Conservation (phyloP, 2,113 vertebrate genomes). For the Spermophilus dauricus region DNA sequence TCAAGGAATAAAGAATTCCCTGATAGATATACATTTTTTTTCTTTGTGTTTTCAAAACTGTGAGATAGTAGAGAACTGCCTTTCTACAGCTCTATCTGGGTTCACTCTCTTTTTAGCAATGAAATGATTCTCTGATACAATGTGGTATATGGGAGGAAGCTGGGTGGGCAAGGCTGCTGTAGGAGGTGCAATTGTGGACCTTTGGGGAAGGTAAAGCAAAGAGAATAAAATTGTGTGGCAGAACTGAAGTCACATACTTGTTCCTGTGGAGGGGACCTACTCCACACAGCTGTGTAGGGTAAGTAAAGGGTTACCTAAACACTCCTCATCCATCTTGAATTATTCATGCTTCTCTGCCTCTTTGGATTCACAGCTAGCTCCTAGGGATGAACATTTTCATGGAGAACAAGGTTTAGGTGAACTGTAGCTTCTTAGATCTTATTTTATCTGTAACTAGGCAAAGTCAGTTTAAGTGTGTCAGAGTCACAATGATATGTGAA, state of each 20-base stretch:
- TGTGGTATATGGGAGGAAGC: neutral
- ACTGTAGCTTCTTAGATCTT: neutral
- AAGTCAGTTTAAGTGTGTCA: neutral
- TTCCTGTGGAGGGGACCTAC: neutral
- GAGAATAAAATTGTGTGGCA: neutral
- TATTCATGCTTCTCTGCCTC: slow-evolving; percentile 8
- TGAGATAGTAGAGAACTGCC: neutral
- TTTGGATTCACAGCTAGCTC: neutral
- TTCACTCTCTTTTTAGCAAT: neutral
- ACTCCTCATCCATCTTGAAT: slow-evolving; percentile 7
- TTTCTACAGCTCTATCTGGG: neutral
- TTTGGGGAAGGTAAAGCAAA: neutral
- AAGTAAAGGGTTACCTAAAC: slow-evolving; percentile 8
- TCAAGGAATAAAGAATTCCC: neutral
- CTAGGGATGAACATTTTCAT: slow-evolving; percentile 46
- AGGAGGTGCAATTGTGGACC: rapidly evolving
- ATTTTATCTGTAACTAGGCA: slow-evolving; percentile 39
- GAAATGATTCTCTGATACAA: neutral
- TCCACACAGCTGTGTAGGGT: neutral
- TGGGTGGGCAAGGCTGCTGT: neutral
- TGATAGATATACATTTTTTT: neutral
- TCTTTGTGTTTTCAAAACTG: neutral
- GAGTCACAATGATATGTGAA: neutral
- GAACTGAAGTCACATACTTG: neutral
- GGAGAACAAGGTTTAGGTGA: slow-evolving; percentile 45